Base-by-base conservation (phyloP, 2,113 vertebrate genomes). In the Orthochromis malagaraziensis region DNA sequence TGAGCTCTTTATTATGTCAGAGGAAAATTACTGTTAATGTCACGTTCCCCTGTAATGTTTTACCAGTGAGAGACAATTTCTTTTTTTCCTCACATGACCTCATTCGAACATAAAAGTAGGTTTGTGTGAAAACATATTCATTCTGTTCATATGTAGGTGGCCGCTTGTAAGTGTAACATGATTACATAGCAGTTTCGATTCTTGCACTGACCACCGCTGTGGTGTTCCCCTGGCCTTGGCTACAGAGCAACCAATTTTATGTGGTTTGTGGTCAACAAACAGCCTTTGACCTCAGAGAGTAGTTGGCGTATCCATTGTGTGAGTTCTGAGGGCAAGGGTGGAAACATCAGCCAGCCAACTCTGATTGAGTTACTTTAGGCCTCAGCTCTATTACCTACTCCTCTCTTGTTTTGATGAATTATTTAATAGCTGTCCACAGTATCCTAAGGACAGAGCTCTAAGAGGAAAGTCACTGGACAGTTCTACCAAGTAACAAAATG, bases 211-310 rank as follows among this genome's bases (percentile, higher is more conserved):
- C 94, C 93, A 38, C 79, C 73, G 1, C 81, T 95, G 93, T 89
- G 95, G 92, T 94, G 88, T 88, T 5, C 21, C 6, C 81, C 77
- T 24, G 60, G 81, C 83, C 80, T 45, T 13, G 80, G 87, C 82
- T 77, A 85, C 77, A 86, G 83, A 92, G 85, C 70, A 60, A 47
- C 51, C 90, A 91, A 93, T 93, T 94, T 92, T 90, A 91, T 95
- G 96, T 95, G 96, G 96, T 96, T 96, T 97, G 96, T 91, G 93
- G 95, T 95, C 88, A 95, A 92, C 93, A 94, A 90, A 73, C 86
- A 58, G 87, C 87, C 95, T 95, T 93, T 97, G 96, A 96, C 96
- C 96, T 96, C 84, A 86, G 84, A 84, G 83, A 83, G 90, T 81
- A 58, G 90, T 79, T 63, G 82, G 77, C 24, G 5, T 87, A 85